Conservation (phyloP, 1,140 invertebrate species). For the Drosophila ambigua region DNA sequence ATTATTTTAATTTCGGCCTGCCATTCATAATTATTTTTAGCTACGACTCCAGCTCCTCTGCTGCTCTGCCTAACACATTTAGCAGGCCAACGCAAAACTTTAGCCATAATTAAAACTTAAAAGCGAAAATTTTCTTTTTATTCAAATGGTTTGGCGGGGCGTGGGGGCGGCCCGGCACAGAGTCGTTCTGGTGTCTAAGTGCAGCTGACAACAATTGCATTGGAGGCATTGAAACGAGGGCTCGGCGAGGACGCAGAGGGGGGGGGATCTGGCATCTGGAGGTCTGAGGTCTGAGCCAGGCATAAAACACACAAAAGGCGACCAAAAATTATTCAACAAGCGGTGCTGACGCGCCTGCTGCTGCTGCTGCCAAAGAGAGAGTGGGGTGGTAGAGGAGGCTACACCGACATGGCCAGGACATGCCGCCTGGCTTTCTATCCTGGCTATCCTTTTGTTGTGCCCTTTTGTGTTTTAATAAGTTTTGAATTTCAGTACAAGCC, state of each 20-base stretch:
- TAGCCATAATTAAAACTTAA: constrained; percentile 74
- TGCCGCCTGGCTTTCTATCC: constrained; percentile 47
- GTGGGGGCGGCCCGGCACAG: background rate
- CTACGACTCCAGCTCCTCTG: constrained; percentile 4
- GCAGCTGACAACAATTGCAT: constrained; percentile 77
- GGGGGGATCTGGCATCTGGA: constrained; percentile 6
- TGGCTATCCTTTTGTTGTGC: constrained; percentile 49
- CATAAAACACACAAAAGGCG: constrained; percentile 66
- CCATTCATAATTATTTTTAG: constrained; percentile 66
- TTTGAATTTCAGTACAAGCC: constrained; percentile 66
- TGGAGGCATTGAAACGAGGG: constrained; percentile 15
- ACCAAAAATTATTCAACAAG: constrained; percentile 71
- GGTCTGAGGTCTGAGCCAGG: constrained; percentile 3
- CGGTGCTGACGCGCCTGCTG: constrained; percentile 52
- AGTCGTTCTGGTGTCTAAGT: constrained; percentile 60
- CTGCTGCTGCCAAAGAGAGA: constrained; percentile 36
- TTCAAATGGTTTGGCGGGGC: constrained; percentile 28
- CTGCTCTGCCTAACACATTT: constrained; percentile 60
- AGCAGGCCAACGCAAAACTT: constrained; percentile 66
- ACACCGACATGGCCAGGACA: constrained; percentile 45
- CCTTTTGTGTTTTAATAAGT: constrained; percentile 75
- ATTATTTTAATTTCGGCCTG: constrained; percentile 47
- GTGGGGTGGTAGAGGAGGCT: background rate
- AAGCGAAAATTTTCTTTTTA: constrained; percentile 68
- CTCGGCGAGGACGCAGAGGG: constrained; percentile 2